A percentile compares a stretch with the other conserved stretches of the same genome.
Evolutionary conservation across 1,140 invertebrate genomes (phyloP).

Genomic region (Lanistes nyassanus): DNA sequence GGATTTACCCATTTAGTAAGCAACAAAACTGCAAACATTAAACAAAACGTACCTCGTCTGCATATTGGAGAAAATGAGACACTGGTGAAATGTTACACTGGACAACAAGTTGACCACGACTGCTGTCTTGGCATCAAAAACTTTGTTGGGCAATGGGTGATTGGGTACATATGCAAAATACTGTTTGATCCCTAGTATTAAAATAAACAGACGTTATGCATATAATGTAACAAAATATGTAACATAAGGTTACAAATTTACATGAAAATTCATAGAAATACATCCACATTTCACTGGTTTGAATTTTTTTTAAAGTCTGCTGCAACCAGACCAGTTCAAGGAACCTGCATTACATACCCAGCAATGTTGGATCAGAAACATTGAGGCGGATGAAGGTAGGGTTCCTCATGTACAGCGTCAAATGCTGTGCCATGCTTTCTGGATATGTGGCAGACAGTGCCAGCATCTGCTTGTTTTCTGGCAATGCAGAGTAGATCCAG

Average conservation of each 20-base stretch:
- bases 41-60: constrained; percentile 73
- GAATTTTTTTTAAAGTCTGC: too few relatives aligned
- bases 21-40: too few relatives aligned
- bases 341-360: constrained; percentile 61
- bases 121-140: constrained; percentile 76
- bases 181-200: constrained; percentile 77
- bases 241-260: too few relatives aligned
- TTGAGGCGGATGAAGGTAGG: constrained; percentile 79
- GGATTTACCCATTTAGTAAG: too few relatives aligned
- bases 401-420: constrained; percentile 82
- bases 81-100: constrained; percentile 84
- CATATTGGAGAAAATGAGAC: constrained; percentile 90
- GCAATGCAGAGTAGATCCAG: constrained; percentile 80
- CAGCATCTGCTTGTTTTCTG: constrained; percentile 85
- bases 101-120: constrained; percentile 78
- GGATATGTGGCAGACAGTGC: constrained; percentile 95
- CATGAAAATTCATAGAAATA: too few relatives aligned
- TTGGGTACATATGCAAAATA: constrained; percentile 66
- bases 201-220: background rate
- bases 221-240: too few relatives aligned
- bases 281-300: too few relatives aligned
- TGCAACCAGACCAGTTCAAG: too few relatives aligned
- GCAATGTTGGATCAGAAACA: constrained; percentile 67
- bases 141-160: constrained; percentile 62
- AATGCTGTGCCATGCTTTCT: constrained; percentile 77